Conservation (phyloP, 2,797 vertebrate species). For the Petrocephalus sullivani region DNA sequence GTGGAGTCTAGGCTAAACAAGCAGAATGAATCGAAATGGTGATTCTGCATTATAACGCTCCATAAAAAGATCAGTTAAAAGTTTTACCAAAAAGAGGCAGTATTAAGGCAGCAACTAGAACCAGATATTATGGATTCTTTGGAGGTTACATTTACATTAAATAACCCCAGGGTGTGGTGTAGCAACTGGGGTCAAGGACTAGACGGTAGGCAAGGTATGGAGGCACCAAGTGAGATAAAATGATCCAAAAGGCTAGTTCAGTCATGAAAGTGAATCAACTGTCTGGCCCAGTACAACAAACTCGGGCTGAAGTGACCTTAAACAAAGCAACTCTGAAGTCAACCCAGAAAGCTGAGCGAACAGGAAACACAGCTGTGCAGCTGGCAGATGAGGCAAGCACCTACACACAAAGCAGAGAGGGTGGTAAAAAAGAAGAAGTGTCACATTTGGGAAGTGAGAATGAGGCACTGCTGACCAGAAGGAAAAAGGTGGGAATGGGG, state of each 20-base stretch:
- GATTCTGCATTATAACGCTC: constrained; percentile 32
- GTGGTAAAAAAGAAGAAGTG: neutral
- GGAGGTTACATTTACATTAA: constrained; percentile 37
- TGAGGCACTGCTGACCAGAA: constrained; percentile 14
- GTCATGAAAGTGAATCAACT: constrained; percentile 21
- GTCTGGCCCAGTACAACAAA: constrained; percentile 21
- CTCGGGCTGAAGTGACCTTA: neutral
- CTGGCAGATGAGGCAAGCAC: neutral
- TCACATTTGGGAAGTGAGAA: neutral
- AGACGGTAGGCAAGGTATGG: neutral
- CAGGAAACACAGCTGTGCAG: neutral
- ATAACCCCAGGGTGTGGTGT: neutral
- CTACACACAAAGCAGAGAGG: neutral
- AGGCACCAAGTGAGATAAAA: constrained; percentile 9
- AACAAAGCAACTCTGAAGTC: neutral
- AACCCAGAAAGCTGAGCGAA: neutral
- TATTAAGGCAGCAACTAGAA: constrained; percentile 37
- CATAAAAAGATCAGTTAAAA: constrained; percentile 35
- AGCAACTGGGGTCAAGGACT: neutral
- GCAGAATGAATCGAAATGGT: constrained; percentile 26
- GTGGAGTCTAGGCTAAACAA: constrained; percentile 3
- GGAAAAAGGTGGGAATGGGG: neutral
- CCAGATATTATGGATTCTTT: constrained; percentile 50
- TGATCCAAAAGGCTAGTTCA: constrained; percentile 9
- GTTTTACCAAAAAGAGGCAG: constrained; percentile 30